Percentiles rank a stretch among this genome's conserved stretches.
phyloP scores from a whole-genome alignment of 1,140 invertebrate species.

The Centruroides sculpturatus region DNA sequence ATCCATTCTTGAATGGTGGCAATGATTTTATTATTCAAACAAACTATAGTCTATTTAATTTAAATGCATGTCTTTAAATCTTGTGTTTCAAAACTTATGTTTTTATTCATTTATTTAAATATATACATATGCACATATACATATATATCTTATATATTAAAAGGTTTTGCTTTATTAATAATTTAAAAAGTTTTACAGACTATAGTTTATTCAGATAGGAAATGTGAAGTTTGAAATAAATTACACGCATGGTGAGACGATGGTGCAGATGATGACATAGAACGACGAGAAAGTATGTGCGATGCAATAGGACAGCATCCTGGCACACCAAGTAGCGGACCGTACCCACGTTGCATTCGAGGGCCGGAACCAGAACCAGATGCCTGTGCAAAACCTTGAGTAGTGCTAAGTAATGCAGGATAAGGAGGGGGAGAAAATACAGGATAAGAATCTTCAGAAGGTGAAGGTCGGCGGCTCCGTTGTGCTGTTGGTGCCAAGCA shows the following conservation, averaged over 20 bases:
- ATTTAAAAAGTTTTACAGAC: too few relatives aligned
- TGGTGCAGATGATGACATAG: conserved; percentile 4
- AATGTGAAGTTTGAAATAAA: conserved; percentile 2
- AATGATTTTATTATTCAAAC: too few relatives aligned
- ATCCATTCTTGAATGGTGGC: too few relatives aligned
- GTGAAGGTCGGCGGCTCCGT: conserved; percentile 23
- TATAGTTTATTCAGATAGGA: too few relatives aligned
- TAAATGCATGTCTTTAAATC: too few relatives aligned
- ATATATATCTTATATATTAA: too few relatives aligned
- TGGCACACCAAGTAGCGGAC: conserved; percentile 13
- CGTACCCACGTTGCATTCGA: conserved; percentile 20
- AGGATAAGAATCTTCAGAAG: conserved; percentile 60
- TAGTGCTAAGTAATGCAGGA: conserved; percentile 18
- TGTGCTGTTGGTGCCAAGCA: conserved; percentile 5
- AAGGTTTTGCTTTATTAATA: too few relatives aligned
- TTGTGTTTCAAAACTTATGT: too few relatives aligned
- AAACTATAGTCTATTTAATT: too few relatives aligned
- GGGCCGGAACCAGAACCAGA: too few relatives aligned
- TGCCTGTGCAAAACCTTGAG: background rate
- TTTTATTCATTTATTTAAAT: too few relatives aligned
- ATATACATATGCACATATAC: too few relatives aligned
- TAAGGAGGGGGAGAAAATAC: conserved; percentile 67
- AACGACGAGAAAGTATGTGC: background rate
- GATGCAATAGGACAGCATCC: conserved; percentile 3
- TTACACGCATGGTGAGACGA: conserved; percentile 69